Conservation (phyloP, 2,797 vertebrate species). For the Alcedo atthis region DNA sequence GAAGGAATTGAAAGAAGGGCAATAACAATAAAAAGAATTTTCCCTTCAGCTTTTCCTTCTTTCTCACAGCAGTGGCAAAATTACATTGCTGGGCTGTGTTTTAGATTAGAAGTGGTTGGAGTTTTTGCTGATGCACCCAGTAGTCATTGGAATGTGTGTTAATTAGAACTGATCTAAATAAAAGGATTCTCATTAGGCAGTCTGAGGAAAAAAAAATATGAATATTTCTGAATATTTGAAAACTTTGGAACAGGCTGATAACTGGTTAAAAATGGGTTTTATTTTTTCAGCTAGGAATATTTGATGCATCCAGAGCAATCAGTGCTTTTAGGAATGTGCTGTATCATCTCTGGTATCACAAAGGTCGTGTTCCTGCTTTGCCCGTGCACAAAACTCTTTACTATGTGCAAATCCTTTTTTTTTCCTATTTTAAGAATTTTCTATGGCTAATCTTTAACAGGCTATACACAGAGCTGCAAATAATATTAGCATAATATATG, state of each 20-base stretch:
- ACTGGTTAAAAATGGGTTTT: background rate
- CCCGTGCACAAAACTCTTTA: background rate
- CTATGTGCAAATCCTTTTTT: background rate
- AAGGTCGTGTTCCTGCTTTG: background rate
- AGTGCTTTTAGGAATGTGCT: background rate
- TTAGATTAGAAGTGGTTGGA: background rate
- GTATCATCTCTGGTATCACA: background rate
- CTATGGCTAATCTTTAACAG: background rate
- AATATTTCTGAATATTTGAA: background rate
- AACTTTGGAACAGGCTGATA: background rate
- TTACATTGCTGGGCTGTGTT: background rate
- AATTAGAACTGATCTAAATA: constrained; percentile 28
- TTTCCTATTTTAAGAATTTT: background rate
- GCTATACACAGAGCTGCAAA: background rate
- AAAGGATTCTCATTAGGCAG: background rate
- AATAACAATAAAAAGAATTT: background rate
- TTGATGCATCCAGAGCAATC: background rate
- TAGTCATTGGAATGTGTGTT: background rate
- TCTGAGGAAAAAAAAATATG: background rate
- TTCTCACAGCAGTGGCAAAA: constrained; percentile 4
- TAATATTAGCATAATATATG: background rate
- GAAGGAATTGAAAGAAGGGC: background rate
- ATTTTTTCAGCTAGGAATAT: background rate
- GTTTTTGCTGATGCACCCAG: background rate
- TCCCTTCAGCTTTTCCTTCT: background rate